phyloP scores from a whole-genome alignment of 2,888 invertebrate species.

The Kuschelorhynchus macadamiae region DNA sequence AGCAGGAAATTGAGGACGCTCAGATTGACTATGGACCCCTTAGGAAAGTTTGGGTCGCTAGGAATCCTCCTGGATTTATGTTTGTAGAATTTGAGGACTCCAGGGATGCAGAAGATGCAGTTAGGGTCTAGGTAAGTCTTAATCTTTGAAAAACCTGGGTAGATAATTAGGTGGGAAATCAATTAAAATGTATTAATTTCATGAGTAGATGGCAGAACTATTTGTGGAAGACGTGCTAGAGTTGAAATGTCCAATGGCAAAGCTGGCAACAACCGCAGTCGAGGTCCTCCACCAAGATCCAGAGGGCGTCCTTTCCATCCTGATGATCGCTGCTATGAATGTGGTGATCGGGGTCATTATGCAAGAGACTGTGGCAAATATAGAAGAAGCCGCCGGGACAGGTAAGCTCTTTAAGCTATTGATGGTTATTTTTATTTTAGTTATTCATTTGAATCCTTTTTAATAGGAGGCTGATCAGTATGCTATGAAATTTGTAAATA shows the following conservation, averaged over 20 bases:
- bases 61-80: constrained; percentile 93
- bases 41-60: constrained; percentile 93
- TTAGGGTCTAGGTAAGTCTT: constrained; percentile 85
- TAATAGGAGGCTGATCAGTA: too few species aligned
- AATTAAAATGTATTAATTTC: too few species aligned
- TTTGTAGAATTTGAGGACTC: constrained; percentile 93
- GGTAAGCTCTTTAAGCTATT: constrained; percentile 58
- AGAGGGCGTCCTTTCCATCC: constrained; percentile 86
- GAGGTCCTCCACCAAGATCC: constrained; percentile 73
- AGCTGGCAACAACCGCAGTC: constrained; percentile 70
- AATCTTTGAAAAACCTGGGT: too few species aligned
- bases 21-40: constrained; percentile 91
- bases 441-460: too few species aligned
- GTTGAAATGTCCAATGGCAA: constrained; percentile 95
- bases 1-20: constrained; percentile 89
- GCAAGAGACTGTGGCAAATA: constrained; percentile 90
- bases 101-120: constrained; percentile 89
- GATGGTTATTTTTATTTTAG: too few species aligned
- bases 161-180: too few species aligned
- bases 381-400: constrained; percentile 70
- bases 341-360: constrained; percentile 94
- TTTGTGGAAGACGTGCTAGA: constrained; percentile 90
- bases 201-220: constrained; percentile 80
- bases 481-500: too few species aligned
- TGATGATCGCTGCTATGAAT: constrained; percentile 94